Conservation (phyloP, 2,797 vertebrate species). For the Eospalax fontanierii region DNA sequence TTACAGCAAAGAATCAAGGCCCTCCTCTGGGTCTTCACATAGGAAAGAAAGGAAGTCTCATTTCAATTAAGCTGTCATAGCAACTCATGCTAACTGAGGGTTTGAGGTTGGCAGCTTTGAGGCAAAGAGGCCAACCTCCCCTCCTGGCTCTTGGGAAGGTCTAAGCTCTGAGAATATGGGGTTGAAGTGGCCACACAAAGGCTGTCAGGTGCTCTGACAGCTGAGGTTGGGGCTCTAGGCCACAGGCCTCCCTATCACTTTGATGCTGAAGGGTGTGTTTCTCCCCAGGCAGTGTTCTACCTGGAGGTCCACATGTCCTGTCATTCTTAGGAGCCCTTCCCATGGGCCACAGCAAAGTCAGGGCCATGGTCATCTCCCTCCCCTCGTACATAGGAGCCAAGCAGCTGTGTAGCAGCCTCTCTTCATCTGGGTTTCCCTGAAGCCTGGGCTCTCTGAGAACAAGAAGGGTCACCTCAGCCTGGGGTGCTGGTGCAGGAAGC, state of each 20-base stretch:
- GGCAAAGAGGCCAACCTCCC: neutral
- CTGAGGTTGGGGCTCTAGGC: neutral
- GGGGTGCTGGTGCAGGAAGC: neutral
- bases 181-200: neutral
- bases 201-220: neutral
- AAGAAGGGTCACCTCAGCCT: neutral
- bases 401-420: neutral
- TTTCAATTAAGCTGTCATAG: neutral
- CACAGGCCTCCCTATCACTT: neutral
- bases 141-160: neutral
- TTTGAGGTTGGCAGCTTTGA: neutral
- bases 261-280: neutral
- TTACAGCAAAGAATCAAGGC: fast-evolving
- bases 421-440: neutral
- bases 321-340: neutral
- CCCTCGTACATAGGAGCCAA: neutral
- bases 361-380: neutral
- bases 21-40: neutral
- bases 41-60: neutral
- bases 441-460: neutral
- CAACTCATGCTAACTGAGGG: neutral
- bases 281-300: neutral
- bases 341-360: no score
- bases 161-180: neutral
- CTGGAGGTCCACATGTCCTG: neutral